phyloP scores from a whole-genome alignment of 2,888 invertebrate genomes.

The Corbicula japonica region DNA sequence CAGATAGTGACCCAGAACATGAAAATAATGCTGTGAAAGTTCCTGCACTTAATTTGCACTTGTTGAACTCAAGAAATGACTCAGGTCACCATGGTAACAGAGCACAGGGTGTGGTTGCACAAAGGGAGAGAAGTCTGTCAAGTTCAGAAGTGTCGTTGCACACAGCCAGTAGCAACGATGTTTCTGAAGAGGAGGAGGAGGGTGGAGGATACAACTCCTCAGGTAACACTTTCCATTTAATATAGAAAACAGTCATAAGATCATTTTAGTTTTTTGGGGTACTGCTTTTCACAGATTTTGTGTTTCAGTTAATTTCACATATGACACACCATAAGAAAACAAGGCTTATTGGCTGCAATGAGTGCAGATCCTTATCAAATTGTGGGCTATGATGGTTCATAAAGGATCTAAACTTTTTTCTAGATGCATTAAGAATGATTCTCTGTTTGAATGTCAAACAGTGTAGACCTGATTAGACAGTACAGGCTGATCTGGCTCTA shows the following conservation, averaged over 20 bases:
- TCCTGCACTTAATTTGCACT: slow-evolving; percentile 57
- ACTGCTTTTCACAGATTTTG: neutral
- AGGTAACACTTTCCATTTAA: slow-evolving; percentile 35
- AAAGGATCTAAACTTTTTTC: too few species aligned
- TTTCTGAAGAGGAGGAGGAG: slow-evolving; percentile 65
- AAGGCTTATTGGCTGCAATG: too few species aligned
- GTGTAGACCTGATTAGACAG: too few species aligned
- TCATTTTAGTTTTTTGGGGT: neutral
- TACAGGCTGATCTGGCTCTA: too few species aligned
- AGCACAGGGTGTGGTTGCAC: neutral
- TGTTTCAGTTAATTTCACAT: too few species aligned
- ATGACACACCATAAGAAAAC: too few species aligned
- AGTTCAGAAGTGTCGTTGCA: slow-evolving; percentile 65
- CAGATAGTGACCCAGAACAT: slow-evolving; percentile 13
- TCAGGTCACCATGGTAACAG: neutral
- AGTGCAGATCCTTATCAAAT: too few species aligned
- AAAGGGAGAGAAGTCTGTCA: slow-evolving; percentile 53
- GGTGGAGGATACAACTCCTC: slow-evolving; percentile 60
- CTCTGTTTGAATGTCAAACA: too few species aligned
- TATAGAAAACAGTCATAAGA: too few species aligned
- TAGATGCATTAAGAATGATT: too few species aligned
- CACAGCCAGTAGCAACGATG: slow-evolving; percentile 68
- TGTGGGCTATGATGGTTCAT: too few species aligned
- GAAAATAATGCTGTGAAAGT: slow-evolving; percentile 31
- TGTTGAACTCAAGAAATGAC: slow-evolving; percentile 20